Percentiles rank a stretch among this genome's conserved stretches.
These are phyloP conservation scores for Mylabris sibirica DNA, from an alignment of 2,888 invertebrate species.

Conservation along the genomic window DNA sequence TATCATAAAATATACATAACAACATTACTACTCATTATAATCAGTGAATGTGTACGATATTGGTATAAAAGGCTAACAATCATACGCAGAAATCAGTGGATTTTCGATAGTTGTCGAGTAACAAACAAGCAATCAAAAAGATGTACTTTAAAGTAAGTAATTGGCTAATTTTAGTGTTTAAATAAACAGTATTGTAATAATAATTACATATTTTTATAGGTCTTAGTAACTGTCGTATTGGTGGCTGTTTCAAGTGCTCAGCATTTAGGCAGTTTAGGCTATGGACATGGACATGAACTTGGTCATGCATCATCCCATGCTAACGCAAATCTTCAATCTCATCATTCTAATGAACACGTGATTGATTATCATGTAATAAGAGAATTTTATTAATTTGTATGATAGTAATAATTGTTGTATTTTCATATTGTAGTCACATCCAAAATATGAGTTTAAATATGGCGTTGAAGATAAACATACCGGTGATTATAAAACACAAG, in stretches of 20 bases:
- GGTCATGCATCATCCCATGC: background rate
- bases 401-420: background rate
- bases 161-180: background rate
- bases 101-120: background rate
- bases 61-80: slow-evolving; percentile 10
- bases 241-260: background rate
- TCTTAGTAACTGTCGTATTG: background rate
- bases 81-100: background rate
- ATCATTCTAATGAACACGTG: background rate
- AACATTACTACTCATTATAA: background rate
- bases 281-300: background rate
- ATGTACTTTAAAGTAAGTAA: slow-evolving; percentile 15
- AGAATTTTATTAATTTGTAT: background rate
- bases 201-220: slow-evolving; percentile 1
- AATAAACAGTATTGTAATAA: background rate
- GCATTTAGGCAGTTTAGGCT: background rate
- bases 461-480: slow-evolving; percentile 71
- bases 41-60: slow-evolving; percentile 1
- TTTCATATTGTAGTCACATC: slow-evolving; percentile 58
- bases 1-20: slow-evolving; percentile 1
- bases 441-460: slow-evolving; percentile 72
- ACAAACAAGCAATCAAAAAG: background rate
- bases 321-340: background rate
- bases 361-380: background rate
- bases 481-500: slow-evolving; percentile 64